These are phyloP conservation scores for Phasia obesa DNA, from an alignment of 2,888 invertebrate species.

Conservation along the genomic window DNA sequence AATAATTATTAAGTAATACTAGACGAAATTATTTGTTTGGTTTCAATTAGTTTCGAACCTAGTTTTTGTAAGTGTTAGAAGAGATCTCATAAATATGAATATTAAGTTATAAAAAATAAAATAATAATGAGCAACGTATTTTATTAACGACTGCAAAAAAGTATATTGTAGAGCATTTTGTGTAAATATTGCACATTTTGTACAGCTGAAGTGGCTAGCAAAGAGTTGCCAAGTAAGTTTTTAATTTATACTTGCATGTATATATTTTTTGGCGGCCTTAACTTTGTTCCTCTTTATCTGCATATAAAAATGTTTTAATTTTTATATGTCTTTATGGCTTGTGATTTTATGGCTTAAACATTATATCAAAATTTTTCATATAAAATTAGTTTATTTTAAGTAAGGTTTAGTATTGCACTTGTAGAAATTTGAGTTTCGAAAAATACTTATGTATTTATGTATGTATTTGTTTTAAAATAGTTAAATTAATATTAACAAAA, in stretches of 20 bases:
- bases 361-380: no score
- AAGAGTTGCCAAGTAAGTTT: slow-evolving; percentile 19
- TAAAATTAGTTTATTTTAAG: no score
- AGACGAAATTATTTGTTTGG: not conserved
- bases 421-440: no score
- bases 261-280: no score
- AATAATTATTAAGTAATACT: slow-evolving; percentile 22
- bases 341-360: slow-evolving; percentile 36
- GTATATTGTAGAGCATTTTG: not conserved
- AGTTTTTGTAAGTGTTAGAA: slow-evolving; percentile 8
- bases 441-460: no score
- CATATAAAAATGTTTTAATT: no score
- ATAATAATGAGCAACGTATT: slow-evolving; percentile 20
- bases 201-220: slow-evolving; percentile 13
- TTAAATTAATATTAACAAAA: no score
- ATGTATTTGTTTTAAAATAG: no score
- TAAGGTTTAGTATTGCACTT: no score
- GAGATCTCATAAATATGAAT: slow-evolving; percentile 49
- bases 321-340: slow-evolving; percentile 30
- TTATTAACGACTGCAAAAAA: not conserved
- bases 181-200: slow-evolving; percentile 29
- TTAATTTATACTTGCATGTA: not conserved
- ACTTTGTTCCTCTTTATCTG: no score
- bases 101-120: slow-evolving; percentile 12
- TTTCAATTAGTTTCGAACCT: not conserved